Percentiles rank a stretch among this genome's conserved stretches.
Evolutionary conservation across 2,113 vertebrate genomes (phyloP).

Genomic region (Gadus macrocephalus): DNA sequence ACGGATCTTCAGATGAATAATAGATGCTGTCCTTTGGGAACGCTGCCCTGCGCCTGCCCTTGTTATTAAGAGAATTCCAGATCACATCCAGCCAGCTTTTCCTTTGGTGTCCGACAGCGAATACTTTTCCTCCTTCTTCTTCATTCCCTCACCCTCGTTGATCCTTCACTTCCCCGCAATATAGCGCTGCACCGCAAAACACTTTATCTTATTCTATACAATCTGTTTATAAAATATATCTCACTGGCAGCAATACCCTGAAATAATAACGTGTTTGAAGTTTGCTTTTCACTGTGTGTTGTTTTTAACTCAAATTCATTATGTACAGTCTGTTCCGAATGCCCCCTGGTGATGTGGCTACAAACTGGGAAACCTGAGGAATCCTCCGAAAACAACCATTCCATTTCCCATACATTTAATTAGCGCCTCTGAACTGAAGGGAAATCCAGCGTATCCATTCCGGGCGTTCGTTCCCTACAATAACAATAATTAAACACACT

Average conservation of each 20-base stretch:
- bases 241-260: neutral
- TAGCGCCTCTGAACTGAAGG: too few relatives aligned
- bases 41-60: conserved; percentile 55
- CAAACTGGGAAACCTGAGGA: too few relatives aligned
- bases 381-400: too few relatives aligned
- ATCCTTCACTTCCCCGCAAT: conserved; percentile 42
- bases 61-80: conserved; percentile 64
- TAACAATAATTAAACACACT: conserved; percentile 70
- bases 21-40: conserved; percentile 67
- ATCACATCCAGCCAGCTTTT: conserved; percentile 53
- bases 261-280: conserved; percentile 9
- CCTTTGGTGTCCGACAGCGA: conserved; percentile 47
- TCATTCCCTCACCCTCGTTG: conserved; percentile 24
- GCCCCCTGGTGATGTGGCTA: too few relatives aligned
- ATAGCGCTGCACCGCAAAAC: conserved; percentile 26
- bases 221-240: conserved; percentile 3
- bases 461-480: conserved; percentile 24
- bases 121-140: conserved; percentile 7
- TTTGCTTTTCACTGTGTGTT: neutral
- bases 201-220: conserved; percentile 25
- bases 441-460: too few relatives aligned
- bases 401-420: too few relatives aligned
- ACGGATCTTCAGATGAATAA: conserved; percentile 71
- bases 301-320: too few relatives aligned
- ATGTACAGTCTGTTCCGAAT: too few relatives aligned